Percentiles rank a stretch among this genome's conserved stretches.
Evolutionary conservation across 2,888 invertebrate species (phyloP).

Genomic region (Brachypterus glaber): DNA sequence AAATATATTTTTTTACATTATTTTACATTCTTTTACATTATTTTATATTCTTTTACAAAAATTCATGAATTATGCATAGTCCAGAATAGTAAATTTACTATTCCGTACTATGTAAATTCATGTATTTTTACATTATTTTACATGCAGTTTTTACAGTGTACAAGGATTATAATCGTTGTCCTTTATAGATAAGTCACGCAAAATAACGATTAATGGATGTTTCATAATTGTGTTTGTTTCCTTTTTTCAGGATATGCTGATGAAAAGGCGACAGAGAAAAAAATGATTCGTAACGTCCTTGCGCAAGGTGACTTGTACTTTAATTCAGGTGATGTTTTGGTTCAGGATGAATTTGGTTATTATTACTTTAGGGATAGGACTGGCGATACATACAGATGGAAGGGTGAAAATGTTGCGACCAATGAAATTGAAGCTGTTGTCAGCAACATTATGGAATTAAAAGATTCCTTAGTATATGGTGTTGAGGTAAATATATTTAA

Average conservation of each 20-base stretch:
- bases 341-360: slow-evolving; percentile 87
- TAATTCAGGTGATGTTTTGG: slow-evolving; percentile 82
- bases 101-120: too few species aligned
- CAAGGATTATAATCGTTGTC: too few species aligned
- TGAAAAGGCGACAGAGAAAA: slow-evolving; percentile 58
- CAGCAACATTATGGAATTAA: slow-evolving; percentile 62
- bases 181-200: too few species aligned
- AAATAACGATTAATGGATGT: too few species aligned
- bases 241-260: slow-evolving; percentile 67
- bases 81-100: too few species aligned
- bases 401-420: slow-evolving; percentile 95
- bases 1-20: too few species aligned
- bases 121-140: too few species aligned
- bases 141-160: too few species aligned
- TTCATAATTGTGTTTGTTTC: too few species aligned
- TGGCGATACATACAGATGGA: slow-evolving; percentile 81
- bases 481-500: slow-evolving; percentile 60
- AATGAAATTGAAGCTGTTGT: slow-evolving; percentile 89
- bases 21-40: too few species aligned
- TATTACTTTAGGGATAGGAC: slow-evolving; percentile 88
- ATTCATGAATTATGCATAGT: too few species aligned
- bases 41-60: too few species aligned
- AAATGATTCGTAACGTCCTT: slow-evolving; percentile 64
- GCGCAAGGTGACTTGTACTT: slow-evolving; percentile 80
- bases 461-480: slow-evolving; percentile 80